A percentile compares a stretch with the other conserved stretches of the same genome.
Conservation (phyloP, 2,113 vertebrate genomes). For the Phrynosoma blainvillii region DNA sequence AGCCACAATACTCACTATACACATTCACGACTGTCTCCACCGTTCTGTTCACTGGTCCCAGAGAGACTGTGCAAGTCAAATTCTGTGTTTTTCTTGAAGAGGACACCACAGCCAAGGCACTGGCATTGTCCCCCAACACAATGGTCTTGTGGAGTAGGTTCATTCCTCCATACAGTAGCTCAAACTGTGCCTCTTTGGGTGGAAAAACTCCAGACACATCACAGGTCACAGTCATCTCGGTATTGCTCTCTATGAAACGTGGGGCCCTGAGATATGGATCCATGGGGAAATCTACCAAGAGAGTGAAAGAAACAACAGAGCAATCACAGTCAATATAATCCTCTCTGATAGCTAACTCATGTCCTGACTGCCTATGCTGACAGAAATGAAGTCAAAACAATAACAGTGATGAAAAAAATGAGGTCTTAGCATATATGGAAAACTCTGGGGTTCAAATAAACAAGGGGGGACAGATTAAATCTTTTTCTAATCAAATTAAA, state of each 20-base stretch:
- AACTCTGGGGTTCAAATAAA: background rate
- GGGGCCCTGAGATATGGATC: background rate
- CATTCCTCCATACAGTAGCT: slow-evolving; percentile 17
- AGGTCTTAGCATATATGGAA: background rate
- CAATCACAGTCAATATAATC: background rate
- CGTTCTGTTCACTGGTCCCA: background rate
- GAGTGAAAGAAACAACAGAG: background rate
- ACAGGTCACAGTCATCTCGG: background rate
- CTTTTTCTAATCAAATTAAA: background rate
- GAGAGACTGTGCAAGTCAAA: slow-evolving; percentile 19
- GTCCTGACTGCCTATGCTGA: background rate
- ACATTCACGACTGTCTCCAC: fast-evolving
- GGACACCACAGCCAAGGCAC: background rate
- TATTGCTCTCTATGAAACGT: slow-evolving; percentile 1
- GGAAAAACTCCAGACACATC: slow-evolving; percentile 52
- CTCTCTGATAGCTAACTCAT: background rate
- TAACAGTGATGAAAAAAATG: background rate
- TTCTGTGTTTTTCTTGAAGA: fast-evolving
- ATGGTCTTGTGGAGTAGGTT: fast-evolving
- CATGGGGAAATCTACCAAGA: background rate
- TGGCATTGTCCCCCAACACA: fast-evolving
- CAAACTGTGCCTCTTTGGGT: slow-evolving; percentile 36
- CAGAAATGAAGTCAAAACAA: background rate
- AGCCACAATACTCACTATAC: slow-evolving; percentile 57
- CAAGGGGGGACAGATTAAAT: background rate